These are phyloP conservation scores for Phaedon cochleariae DNA, from an alignment of 2,888 invertebrate genomes.

Conservation along the genomic window DNA sequence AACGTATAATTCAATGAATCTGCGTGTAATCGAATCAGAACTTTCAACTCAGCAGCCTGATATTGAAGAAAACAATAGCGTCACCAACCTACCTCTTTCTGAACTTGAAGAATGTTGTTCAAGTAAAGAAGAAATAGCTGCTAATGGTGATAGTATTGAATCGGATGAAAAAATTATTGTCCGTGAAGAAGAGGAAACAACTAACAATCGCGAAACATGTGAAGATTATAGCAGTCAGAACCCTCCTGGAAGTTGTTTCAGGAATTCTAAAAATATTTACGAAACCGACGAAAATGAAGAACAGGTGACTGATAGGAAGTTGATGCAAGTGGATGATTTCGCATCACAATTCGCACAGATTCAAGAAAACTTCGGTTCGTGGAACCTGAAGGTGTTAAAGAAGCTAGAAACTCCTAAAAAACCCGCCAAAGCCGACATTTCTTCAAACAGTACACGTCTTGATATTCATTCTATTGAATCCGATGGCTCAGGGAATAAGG, in stretches of 20 bases:
- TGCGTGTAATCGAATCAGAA: neutral
- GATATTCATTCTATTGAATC: too few relatives aligned
- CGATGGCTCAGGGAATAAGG: too few relatives aligned
- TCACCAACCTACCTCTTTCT: too few relatives aligned
- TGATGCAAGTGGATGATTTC: constrained; percentile 47
- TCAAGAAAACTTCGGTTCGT: constrained; percentile 44
- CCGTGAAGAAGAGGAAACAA: too few relatives aligned
- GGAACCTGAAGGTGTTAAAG: constrained; percentile 25
- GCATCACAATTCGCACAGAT: constrained; percentile 43
- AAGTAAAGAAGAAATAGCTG: too few relatives aligned
- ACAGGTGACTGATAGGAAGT: constrained; percentile 33
- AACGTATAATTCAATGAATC: neutral
- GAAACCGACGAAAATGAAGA: constrained; percentile 31
- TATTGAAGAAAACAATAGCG: too few relatives aligned
- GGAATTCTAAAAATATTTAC: neutral
- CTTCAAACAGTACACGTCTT: too few relatives aligned
- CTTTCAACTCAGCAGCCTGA: neutral
- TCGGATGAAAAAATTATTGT: too few relatives aligned
- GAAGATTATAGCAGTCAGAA: constrained; percentile 22
- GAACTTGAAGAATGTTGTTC: too few relatives aligned
- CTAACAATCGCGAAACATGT: constrained; percentile 11
- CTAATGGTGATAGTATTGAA: too few relatives aligned
- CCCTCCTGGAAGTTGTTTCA: neutral
- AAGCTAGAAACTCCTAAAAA: neutral
- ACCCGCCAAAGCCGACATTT: neutral